These are phyloP conservation scores for Brevimyrus niger DNA, from an alignment of 2,113 vertebrate genomes.

Conservation along the genomic window DNA sequence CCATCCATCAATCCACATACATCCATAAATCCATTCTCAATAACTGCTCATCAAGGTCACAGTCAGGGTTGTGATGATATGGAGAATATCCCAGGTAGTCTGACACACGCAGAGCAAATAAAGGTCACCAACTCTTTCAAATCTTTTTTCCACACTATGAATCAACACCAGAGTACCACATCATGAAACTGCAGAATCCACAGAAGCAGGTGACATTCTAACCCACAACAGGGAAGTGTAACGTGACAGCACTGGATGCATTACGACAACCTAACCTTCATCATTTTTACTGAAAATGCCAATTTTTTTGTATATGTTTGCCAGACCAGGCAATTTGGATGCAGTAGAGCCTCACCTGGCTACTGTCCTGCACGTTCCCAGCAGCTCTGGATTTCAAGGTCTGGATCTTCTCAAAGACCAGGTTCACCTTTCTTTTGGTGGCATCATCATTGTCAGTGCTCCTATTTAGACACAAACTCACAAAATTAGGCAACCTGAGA, in stretches of 20 bases:
- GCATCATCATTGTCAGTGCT: conserved; percentile 78
- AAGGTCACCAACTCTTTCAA: not conserved
- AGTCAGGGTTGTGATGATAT: not conserved
- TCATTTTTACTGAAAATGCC: not conserved
- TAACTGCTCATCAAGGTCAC: not conserved
- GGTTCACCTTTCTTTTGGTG: conserved; percentile 79
- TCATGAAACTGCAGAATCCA: not conserved
- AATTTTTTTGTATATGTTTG: not conserved
- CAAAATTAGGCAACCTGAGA: not conserved
- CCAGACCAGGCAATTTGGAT: not conserved
- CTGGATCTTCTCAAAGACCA: conserved; percentile 86
- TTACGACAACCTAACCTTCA: not conserved
- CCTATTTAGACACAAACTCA: conserved; percentile 48
- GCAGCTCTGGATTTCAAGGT: conserved; percentile 81
- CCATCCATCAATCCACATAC: not conserved
- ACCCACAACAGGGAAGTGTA: not conserved
- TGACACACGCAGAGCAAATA: not conserved
- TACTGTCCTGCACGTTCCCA: conserved; percentile 63
- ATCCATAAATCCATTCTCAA: not conserved
- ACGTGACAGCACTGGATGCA: not conserved
- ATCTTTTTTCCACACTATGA: not conserved
- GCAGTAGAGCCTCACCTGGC: conserved; percentile 30
- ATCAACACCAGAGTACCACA: not conserved
- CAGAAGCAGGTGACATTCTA: not conserved
- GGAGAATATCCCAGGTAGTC: not conserved